phyloP scores from a whole-genome alignment of 1,140 invertebrate species.

The Eupeodes corollae region DNA sequence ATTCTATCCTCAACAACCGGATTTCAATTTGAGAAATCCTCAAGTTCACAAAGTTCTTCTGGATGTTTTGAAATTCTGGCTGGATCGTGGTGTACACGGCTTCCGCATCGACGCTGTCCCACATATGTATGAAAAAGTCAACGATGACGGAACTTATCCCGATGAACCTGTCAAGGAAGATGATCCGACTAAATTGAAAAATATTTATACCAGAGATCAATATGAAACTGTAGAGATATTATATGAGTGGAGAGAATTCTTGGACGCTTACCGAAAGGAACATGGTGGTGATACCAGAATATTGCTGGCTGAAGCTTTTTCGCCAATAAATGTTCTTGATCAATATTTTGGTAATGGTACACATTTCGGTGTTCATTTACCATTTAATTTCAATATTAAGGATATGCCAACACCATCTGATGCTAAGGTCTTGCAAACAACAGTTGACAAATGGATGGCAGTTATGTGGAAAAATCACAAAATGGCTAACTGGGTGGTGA shows the following conservation, averaged over 20 bases:
- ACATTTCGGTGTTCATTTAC: slow-evolving; percentile 38
- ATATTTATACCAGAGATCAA: slow-evolving; percentile 47
- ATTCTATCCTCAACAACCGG: slow-evolving; percentile 44
- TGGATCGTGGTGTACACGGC: slow-evolving; percentile 54
- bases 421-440: slow-evolving; percentile 23
- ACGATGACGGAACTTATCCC: slow-evolving; percentile 38
- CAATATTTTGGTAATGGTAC: slow-evolving; percentile 41
- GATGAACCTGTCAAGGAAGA: slow-evolving; percentile 43
- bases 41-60: slow-evolving; percentile 42
- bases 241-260: slow-evolving; percentile 42
- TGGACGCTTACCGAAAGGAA: slow-evolving; percentile 38
- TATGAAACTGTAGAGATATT: slow-evolving; percentile 46
- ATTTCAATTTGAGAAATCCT: slow-evolving; percentile 52
- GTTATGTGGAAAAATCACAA: slow-evolving; percentile 28
- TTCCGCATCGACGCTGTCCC: slow-evolving; percentile 51
- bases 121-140: slow-evolving; percentile 36
- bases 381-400: slow-evolving; percentile 44
- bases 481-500: slow-evolving; percentile 38
- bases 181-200: slow-evolving; percentile 41
- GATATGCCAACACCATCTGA: slow-evolving; percentile 28
- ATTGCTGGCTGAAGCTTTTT: slow-evolving; percentile 56
- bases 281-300: slow-evolving; percentile 40
- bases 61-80: slow-evolving; percentile 51
- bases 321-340: slow-evolving; percentile 29
- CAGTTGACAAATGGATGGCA: slow-evolving; percentile 38